Evolutionary conservation across 2,888 invertebrate genomes (phyloP).

Genomic region (Rhogogaster chlorosoma): DNA sequence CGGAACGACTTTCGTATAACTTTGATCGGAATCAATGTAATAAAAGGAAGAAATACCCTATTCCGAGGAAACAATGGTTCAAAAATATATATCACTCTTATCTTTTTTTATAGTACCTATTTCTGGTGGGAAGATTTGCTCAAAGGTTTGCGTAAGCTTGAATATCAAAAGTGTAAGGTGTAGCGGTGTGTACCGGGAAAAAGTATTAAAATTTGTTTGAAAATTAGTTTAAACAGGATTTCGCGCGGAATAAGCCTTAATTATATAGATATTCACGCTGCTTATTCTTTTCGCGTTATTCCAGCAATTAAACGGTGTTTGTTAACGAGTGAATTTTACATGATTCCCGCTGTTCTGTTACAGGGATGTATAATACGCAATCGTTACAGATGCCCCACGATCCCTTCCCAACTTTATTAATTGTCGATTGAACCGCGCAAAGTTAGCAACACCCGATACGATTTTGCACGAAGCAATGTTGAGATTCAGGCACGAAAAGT

Average conservation of each 20-base stretch:
- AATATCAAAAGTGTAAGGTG: not conserved
- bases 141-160: not conserved
- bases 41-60: conserved; percentile 26
- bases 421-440: conserved; percentile 21
- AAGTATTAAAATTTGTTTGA: not conserved
- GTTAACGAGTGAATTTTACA: conserved; percentile 16
- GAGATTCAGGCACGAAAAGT: not conserved
- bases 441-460: conserved; percentile 4
- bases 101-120: not conserved
- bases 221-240: not conserved
- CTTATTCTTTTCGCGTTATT: not conserved
- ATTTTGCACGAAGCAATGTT: not conserved
- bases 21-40: conserved; percentile 41
- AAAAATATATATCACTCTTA: conserved; percentile 34
- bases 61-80: conserved; percentile 15
- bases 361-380: not conserved
- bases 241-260: not conserved
- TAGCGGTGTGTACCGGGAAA: not conserved
- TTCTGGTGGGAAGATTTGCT: not conserved
- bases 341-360: not conserved
- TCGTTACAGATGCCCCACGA: conserved; percentile 9
- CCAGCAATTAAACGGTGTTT: conserved; percentile 15
- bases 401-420: not conserved
- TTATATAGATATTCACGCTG: conserved; percentile 12
- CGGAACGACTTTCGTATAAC: conserved; percentile 30